Evolutionary conservation across 2,888 invertebrate species (phyloP), one percentile per base, ranked within the genome.

Genomic region (Papilio gigon): DNA sequence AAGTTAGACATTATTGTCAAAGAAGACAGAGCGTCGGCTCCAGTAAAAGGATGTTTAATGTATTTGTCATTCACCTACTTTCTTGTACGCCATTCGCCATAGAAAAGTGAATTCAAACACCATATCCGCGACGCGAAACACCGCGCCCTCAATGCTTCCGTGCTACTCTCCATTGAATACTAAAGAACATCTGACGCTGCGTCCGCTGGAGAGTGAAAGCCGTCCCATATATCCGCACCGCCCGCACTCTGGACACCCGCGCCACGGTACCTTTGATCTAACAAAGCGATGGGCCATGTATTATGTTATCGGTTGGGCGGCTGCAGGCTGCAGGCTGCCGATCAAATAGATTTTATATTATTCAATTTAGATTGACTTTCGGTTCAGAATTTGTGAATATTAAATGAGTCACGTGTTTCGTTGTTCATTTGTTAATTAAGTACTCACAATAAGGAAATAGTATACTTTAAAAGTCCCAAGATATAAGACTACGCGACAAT

Each of bases 171-270:
- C 35, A 50, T 63, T 50, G 47, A 30, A 63, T 33, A 50, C 50
- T 53, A 53, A 63, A 47, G 63, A 47, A 63, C 35, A 63, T 37
- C 50, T 50, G 50, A 50, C 35, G 30, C 30, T 25, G 35, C 35
- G 22, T 42, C 30, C 53, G 30, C 9, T 30, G 17, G 63, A 25
- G n/a, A 47, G 50, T 63, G 63, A 63, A 63, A 63, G 63, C 50
- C 25, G n/a, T 37, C 8, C 30, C 9, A 30, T 30, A 22, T 4
- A 42, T 17, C 14, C 3, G 3, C 44, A 11, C 9, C 44, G 14
- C 2, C 4, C 44, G n/a, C 4, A 53, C 27, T 27, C 27, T 53
- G 30, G 30, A 56, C 22, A 22, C 4, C 22, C 53, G 30, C 53
- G 27, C 14, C 27, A n/a, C 50, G 20, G 27, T 47, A n/a, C 27